A percentile compares a stretch with the other conserved stretches of the same genome.
phyloP scores from a whole-genome alignment of 2,797 vertebrate genomes.

The Argentina silus region DNA sequence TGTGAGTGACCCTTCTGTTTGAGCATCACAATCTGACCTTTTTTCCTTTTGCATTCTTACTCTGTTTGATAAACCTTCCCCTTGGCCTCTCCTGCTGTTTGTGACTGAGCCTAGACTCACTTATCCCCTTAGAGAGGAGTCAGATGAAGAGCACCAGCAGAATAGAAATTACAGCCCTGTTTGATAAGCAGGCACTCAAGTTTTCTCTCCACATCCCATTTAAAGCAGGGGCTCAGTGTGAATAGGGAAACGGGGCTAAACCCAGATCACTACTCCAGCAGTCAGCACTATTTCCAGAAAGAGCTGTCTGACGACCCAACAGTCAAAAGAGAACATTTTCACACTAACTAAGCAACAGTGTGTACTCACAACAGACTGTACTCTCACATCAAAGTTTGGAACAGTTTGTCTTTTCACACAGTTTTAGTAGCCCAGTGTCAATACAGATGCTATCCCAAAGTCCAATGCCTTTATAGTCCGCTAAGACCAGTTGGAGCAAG shows the following conservation, averaged over 20 bases:
- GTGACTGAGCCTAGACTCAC: conserved; percentile 2
- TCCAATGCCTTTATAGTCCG: too few species aligned
- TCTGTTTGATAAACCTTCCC: conserved; percentile 15
- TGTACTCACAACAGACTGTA: conserved; percentile 14
- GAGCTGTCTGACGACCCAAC: conserved; percentile 59
- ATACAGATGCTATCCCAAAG: neutral
- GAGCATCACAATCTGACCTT: conserved; percentile 44
- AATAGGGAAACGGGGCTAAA: conserved; percentile 76
- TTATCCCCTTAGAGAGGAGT: conserved; percentile 5
- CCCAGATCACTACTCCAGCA: conserved; percentile 71
- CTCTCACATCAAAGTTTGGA: conserved; percentile 23
- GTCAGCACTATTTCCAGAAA: conserved; percentile 70
- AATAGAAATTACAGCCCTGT: conserved; percentile 29
- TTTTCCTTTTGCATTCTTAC: neutral
- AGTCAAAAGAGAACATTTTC: conserved; percentile 63
- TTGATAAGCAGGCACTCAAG: conserved; percentile 44
- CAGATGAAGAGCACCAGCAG: conserved; percentile 3
- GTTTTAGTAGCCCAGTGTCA: neutral
- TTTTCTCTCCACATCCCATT: conserved; percentile 42
- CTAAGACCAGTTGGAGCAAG: too few species aligned
- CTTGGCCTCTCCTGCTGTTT: conserved; percentile 1
- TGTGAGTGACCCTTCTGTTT: conserved; percentile 51
- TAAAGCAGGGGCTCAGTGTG: conserved; percentile 59
- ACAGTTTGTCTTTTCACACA: conserved; percentile 15
- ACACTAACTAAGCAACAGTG: conserved; percentile 58